These are phyloP conservation scores for Peromyscus leucopus DNA, from an alignment of 2,113 vertebrate species.

Conservation along the genomic window DNA sequence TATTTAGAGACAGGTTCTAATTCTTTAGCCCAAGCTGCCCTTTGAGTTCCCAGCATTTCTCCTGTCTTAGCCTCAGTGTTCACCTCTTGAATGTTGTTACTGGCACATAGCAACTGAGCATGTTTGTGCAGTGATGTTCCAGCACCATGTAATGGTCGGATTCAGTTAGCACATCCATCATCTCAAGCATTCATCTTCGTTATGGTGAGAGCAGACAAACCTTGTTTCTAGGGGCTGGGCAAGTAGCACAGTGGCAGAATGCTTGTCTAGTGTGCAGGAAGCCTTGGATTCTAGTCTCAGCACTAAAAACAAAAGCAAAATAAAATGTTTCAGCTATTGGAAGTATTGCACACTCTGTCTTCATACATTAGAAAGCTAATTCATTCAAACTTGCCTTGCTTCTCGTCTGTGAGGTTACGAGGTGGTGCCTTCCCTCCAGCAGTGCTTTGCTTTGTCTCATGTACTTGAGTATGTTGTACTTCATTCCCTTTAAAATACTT, in stretches of 20 bases:
- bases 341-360: neutral
- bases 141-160: neutral
- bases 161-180: neutral
- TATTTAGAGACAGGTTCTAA: neutral
- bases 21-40: neutral
- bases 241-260: neutral
- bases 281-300: neutral
- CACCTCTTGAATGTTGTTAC: neutral
- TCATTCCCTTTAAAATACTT: neutral
- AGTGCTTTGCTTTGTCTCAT: fast-evolving
- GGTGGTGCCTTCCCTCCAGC: fast-evolving
- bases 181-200: neutral
- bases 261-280: neutral
- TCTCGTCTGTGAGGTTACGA: fast-evolving
- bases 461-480: fast-evolving
- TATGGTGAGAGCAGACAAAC: neutral
- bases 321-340: neutral
- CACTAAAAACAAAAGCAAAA: neutral
- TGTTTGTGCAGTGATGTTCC: neutral
- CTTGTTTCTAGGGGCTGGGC: neutral
- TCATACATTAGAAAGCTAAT: too few species aligned
- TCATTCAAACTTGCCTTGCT: fast-evolving
- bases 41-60: neutral
- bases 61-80: neutral
- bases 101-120: neutral